Evolutionary conservation across 2,888 invertebrate species (phyloP).

Genomic region (Lottia scabra): DNA sequence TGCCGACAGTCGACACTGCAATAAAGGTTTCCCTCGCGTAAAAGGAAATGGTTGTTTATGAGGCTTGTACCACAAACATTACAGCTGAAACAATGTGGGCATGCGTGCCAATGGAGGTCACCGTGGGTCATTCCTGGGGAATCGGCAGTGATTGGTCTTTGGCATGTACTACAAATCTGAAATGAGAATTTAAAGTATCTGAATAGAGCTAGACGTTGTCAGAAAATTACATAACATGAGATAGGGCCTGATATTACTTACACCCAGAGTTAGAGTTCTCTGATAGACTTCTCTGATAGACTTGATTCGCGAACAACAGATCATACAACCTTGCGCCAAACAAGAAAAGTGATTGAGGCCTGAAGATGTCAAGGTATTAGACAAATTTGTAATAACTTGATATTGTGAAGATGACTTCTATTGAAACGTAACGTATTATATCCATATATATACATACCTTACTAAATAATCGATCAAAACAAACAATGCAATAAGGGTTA

Average conservation of each 20-base stretch:
- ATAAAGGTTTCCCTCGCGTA: conserved; percentile 52
- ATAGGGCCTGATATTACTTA: no score
- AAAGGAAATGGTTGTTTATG: conserved; percentile 56
- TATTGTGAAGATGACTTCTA: no score
- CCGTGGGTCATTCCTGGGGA: conserved; percentile 59
- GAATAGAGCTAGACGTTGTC: no score
- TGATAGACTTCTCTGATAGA: no score
- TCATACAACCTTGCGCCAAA: no score
- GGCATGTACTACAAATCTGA: conserved; percentile 56
- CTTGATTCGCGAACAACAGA: no score
- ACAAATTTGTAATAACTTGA: no score
- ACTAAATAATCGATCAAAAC: conserved; percentile 57
- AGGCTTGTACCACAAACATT: conserved; percentile 50
- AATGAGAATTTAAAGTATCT: conserved; percentile 1
- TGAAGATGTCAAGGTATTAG: no score
- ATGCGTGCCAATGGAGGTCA: conserved; percentile 59
- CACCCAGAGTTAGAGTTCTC: no score
- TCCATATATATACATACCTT: conserved; percentile 45
- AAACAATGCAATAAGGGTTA: conserved; percentile 58
- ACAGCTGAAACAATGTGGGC: conserved; percentile 61
- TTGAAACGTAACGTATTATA: no score
- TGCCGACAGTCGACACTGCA: conserved; percentile 54
- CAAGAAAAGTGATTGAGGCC: no score
- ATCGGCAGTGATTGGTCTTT: conserved; percentile 55
- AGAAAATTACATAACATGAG: no score